These are phyloP conservation scores for Drosophila pruinosa DNA, from an alignment of 1,140 invertebrate genomes.

Conservation along the genomic window DNA sequence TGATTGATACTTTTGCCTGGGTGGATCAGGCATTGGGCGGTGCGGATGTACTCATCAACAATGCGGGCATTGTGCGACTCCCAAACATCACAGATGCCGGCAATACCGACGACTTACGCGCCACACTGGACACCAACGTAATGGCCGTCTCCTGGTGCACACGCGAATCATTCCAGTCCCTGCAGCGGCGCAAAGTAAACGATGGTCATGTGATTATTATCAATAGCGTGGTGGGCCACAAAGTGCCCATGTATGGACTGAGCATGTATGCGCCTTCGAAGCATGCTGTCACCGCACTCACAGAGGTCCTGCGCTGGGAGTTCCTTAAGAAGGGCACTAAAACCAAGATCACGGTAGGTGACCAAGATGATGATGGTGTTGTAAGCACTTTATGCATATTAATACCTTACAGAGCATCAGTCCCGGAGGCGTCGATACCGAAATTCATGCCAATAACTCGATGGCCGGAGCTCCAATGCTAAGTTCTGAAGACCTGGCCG, in stretches of 20 bases:
- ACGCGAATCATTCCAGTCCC: conserved; percentile 87
- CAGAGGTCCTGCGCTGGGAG: conserved; percentile 86
- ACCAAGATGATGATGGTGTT: not conserved
- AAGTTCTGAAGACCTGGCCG: not conserved
- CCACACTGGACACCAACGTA: conserved; percentile 87
- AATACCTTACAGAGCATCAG: not conserved
- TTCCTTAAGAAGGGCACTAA: conserved; percentile 84
- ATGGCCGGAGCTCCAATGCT: conserved; percentile 5
- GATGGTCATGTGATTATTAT: conserved; percentile 82
- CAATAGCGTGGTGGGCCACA: conserved; percentile 86
- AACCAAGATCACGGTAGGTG: conserved; percentile 86
- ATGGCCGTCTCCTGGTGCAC: conserved; percentile 87
- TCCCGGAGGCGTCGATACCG: not conserved
- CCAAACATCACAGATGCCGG: conserved; percentile 15
- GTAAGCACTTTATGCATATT: not conserved
- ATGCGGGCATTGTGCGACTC: conserved; percentile 84
- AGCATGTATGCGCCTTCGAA: conserved; percentile 87
- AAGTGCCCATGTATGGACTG: conserved; percentile 73
- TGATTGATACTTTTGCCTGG: conserved; percentile 86
- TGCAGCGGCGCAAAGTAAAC: conserved; percentile 86
- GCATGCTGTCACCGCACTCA: conserved; percentile 87
- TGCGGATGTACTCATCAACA: conserved; percentile 82
- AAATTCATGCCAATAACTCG: conserved; percentile 1
- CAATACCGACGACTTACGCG: conserved; percentile 48
- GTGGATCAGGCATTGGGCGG: conserved; percentile 85